Conservation (phyloP, 2,797 vertebrate genomes). For the Denticeps clupeoides region DNA sequence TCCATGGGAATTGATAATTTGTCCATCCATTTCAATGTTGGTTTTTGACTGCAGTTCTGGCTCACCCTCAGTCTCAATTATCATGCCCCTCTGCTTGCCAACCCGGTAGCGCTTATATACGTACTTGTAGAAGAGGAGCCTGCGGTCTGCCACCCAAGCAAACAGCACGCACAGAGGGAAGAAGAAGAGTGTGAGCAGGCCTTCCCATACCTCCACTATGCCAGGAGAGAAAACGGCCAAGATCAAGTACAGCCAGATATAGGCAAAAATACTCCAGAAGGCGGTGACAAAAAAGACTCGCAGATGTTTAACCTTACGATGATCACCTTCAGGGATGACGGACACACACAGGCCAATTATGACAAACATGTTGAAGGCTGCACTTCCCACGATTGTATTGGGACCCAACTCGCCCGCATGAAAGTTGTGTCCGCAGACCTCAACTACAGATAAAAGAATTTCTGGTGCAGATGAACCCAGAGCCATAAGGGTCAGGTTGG, state of each 20-base stretch:
- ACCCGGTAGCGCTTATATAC: constrained; percentile 84
- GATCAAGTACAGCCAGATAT: constrained; percentile 94
- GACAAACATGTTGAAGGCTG: constrained; percentile 98
- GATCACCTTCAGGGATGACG: constrained; percentile 85
- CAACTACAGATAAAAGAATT: constrained; percentile 88
- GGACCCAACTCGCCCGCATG: constrained; percentile 82
- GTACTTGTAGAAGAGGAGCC: constrained; percentile 92
- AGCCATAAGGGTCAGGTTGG: constrained; percentile 93
- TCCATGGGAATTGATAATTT: constrained; percentile 66
- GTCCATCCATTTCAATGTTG: constrained; percentile 82
- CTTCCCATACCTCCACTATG: constrained; percentile 90
- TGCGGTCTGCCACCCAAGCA: constrained; percentile 86
- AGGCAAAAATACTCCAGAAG: constrained; percentile 91
- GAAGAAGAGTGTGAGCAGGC: constrained; percentile 88
- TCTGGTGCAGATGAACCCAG: constrained; percentile 90
- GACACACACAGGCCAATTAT: constrained; percentile 92
- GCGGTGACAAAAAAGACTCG: constrained; percentile 93
- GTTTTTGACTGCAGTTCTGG: constrained; percentile 69
- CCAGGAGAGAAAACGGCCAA: constrained; percentile 83
- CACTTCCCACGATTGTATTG: constrained; percentile 93
- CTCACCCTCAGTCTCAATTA: constrained; percentile 88
- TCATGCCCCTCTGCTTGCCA: constrained; percentile 81
- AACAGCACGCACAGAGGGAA: constrained; percentile 89
- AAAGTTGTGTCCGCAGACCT: constrained; percentile 91
- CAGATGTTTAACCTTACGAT: constrained; percentile 85